These are phyloP conservation scores for Sebastes wilsoni DNA, from an alignment of 2,797 vertebrate genomes.

Conservation along the genomic window DNA sequence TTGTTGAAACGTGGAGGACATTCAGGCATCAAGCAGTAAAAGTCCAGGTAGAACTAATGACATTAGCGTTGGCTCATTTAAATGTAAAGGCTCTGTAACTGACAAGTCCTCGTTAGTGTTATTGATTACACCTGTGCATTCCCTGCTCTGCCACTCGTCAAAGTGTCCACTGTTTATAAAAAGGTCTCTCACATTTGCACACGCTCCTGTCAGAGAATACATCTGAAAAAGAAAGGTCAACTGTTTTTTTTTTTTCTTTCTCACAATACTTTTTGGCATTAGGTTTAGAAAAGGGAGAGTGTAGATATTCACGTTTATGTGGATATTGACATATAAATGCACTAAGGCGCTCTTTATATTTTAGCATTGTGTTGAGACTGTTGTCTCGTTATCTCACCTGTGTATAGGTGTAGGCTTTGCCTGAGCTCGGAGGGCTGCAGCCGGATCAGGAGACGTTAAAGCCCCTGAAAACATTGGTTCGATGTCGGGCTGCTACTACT, in stretches of 20 bases:
- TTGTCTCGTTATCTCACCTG: constrained; percentile 42
- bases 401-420: constrained; percentile 25
- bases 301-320: constrained; percentile 39
- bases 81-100: neutral
- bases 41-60: neutral
- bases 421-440: constrained; percentile 20
- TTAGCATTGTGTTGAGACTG: constrained; percentile 25
- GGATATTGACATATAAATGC: constrained; percentile 61
- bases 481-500: neutral
- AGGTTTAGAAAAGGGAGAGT: constrained; percentile 75
- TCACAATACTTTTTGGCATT: constrained; percentile 63
- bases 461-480: constrained; percentile 9
- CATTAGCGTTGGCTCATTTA: neutral
- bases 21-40: neutral
- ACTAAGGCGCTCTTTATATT: constrained; percentile 57
- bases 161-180: constrained; percentile 11
- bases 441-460: constrained; percentile 11
- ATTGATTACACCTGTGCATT: neutral
- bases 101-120: neutral
- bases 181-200: constrained; percentile 42
- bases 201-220: constrained; percentile 13
- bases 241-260: neutral
- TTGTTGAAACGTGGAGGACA: neutral
- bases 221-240: neutral
- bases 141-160: neutral